A percentile compares a stretch with the other conserved stretches of the same genome.
Evolutionary conservation across 2,888 invertebrate genomes (phyloP).

Genomic region (Cryptocephalus moraei): DNA sequence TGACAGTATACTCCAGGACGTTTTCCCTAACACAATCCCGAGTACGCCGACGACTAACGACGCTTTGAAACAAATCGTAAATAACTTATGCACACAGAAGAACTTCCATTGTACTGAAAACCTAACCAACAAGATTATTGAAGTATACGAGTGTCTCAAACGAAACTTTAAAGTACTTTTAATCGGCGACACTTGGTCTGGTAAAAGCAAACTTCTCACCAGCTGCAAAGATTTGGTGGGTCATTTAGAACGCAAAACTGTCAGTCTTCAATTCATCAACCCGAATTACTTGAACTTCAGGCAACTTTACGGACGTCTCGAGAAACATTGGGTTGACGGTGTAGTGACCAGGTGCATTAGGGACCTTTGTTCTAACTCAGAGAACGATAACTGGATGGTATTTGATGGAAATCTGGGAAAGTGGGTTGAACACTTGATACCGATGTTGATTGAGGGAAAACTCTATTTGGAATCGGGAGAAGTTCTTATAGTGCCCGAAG

Average conservation of each 20-base stretch:
- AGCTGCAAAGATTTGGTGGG: constrained; percentile 56
- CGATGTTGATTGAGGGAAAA: constrained; percentile 70
- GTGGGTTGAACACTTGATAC: constrained; percentile 79
- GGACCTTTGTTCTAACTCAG: constrained; percentile 56
- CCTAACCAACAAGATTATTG: constrained; percentile 67
- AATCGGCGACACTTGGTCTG: constrained; percentile 68
- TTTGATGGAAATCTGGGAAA: constrained; percentile 84
- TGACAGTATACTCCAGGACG: neutral
- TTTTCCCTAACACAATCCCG: neutral
- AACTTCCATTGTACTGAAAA: constrained; percentile 62
- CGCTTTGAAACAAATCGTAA: constrained; percentile 69
- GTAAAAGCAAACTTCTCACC: constrained; percentile 68
- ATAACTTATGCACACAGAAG: constrained; percentile 58
- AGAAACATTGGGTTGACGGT: constrained; percentile 80
- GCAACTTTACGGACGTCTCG: constrained; percentile 77
- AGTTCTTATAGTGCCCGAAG: constrained; percentile 59
- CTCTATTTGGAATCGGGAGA: constrained; percentile 74
- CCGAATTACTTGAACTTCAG: constrained; percentile 82
- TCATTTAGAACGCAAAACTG: constrained; percentile 1
- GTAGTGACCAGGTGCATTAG: constrained; percentile 69
- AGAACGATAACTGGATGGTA: constrained; percentile 68
- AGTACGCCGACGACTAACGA: constrained; percentile 53
- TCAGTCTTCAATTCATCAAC: constrained; percentile 45
- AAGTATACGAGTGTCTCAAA: constrained; percentile 80
- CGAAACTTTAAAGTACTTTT: constrained; percentile 75